phyloP scores from a whole-genome alignment of 2,797 vertebrate species.

The Triplophysa yarkandensis region DNA sequence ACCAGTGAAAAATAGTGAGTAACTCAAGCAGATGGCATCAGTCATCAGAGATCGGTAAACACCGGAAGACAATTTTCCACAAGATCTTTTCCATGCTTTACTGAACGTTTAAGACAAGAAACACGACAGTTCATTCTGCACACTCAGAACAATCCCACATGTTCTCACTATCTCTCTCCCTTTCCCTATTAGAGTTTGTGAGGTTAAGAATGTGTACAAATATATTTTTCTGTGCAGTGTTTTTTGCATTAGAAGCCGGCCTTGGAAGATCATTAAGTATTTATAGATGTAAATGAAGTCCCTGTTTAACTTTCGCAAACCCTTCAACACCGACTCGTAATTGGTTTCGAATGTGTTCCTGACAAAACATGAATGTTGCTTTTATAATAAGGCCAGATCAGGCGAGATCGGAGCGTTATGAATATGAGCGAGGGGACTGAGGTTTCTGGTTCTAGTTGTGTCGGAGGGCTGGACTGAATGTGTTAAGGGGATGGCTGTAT shows the following conservation, averaged over 20 bases:
- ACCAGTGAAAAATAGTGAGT: conserved; percentile 51
- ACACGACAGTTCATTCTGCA: not conserved
- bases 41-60: conserved; percentile 62
- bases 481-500: conserved; percentile 2
- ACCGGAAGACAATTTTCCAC: conserved; percentile 56
- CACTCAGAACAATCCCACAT: conserved; percentile 9
- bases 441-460: not conserved
- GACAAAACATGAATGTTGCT: conserved; percentile 30
- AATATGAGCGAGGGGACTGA: not conserved
- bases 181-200: conserved; percentile 10
- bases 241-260: not conserved
- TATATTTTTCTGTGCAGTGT: conserved; percentile 8
- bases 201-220: not conserved
- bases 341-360: conserved; percentile 28
- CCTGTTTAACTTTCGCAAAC: conserved; percentile 6
- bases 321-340: conserved; percentile 17
- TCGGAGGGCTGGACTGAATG: conserved; percentile 13
- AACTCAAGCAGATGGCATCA: conserved; percentile 49
- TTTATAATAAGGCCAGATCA: conserved; percentile 13
- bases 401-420: conserved; percentile 1
- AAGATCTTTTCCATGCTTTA: conserved; percentile 47
- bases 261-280: conserved; percentile 39
- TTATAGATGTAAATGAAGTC: conserved; percentile 43
- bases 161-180: not conserved
- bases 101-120: conserved; percentile 1